Evolutionary conservation across 2,113 vertebrate genomes (phyloP).

Genomic region (Lethenteron camtschaticum): DNA sequence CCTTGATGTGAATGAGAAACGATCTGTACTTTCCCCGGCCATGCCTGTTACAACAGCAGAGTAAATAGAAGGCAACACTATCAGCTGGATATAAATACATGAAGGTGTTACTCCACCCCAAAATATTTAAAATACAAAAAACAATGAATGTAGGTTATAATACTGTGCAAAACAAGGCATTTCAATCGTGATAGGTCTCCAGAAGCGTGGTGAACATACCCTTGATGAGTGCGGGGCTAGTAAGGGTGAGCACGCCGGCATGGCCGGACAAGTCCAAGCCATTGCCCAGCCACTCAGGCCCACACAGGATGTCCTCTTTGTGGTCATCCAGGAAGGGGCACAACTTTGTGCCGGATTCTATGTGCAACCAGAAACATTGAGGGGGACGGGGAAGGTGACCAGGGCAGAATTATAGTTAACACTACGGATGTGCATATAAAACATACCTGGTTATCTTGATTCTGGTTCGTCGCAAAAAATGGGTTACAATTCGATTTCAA

Average conservation of each 20-base stretch:
- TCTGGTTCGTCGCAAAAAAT: no score
- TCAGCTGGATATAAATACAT: neutral
- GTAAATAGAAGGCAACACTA: neutral
- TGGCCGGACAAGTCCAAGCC: constrained; percentile 90
- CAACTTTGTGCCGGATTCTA: constrained; percentile 20
- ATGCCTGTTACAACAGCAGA: constrained; percentile 34
- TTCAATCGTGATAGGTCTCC: neutral
- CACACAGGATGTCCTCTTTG: constrained; percentile 89
- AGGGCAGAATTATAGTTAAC: no score
- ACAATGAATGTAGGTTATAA: neutral
- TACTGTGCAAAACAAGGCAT: neutral
- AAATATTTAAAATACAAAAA: neutral
- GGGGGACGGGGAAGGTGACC: no score
- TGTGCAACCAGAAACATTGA: neutral
- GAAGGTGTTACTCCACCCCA: neutral
- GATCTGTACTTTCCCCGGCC: constrained; percentile 97
- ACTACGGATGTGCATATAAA: no score
- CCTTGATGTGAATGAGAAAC: constrained; percentile 92
- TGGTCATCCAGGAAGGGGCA: constrained; percentile 90
- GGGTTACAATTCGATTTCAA: no score
- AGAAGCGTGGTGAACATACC: constrained; percentile 22
- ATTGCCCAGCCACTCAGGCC: constrained; percentile 85
- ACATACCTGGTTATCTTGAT: no score
- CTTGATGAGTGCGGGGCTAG: constrained; percentile 93
- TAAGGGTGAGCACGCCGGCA: constrained; percentile 85